A percentile compares a stretch with the other conserved stretches of the same genome.
phyloP scores from a whole-genome alignment of 2,113 vertebrate genomes.

The Ptilorrhoa leucosticta region DNA sequence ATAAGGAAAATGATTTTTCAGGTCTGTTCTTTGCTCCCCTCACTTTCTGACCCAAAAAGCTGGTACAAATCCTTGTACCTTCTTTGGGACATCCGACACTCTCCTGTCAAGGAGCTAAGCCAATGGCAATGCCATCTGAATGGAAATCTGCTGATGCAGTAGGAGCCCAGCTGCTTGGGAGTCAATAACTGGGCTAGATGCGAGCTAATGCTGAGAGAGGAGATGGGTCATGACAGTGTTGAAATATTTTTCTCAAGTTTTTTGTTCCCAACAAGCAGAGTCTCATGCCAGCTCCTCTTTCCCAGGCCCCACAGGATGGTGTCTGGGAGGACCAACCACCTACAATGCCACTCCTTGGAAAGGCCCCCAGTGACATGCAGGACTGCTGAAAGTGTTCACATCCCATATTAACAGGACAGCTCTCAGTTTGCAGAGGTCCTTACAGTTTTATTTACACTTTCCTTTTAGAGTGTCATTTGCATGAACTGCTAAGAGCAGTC shows the following conservation, averaged over 20 bases:
- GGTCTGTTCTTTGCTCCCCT: background rate
- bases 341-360: background rate
- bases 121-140: background rate
- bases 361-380: background rate
- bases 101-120: background rate
- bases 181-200: background rate
- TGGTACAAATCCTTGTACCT: background rate
- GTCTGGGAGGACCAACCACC: background rate
- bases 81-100: background rate
- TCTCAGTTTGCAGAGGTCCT: background rate
- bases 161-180: background rate
- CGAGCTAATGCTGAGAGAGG: background rate
- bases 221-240: background rate
- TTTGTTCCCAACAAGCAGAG: background rate
- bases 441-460: background rate
- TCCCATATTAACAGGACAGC: background rate
- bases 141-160: background rate
- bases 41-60: background rate
- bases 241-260: background rate
- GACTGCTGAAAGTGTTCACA: background rate
- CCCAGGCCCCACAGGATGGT: background rate
- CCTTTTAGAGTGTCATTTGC: background rate
- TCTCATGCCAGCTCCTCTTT: background rate
- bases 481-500: background rate
- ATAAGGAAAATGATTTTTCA: background rate